A percentile compares a stretch with the other conserved stretches of the same genome.
Evolutionary conservation across 1,140 invertebrate species (phyloP).

Genomic region (Panagrolaimus sp.): DNA sequence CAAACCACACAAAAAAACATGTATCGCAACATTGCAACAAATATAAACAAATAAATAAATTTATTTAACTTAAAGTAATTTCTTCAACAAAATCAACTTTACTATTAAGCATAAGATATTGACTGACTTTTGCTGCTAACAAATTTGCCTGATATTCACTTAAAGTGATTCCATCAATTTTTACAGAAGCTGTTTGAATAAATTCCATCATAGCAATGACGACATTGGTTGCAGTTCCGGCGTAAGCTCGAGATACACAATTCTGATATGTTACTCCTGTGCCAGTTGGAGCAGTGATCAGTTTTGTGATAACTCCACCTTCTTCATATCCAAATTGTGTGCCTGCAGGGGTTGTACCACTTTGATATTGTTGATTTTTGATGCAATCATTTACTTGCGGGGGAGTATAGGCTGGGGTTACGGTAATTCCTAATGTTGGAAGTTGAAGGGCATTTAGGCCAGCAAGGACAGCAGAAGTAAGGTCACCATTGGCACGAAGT

Average conservation of each 20-base stretch:
- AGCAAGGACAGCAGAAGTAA: not conserved
- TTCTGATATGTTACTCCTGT: not conserved
- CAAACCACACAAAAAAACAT: too few relatives aligned
- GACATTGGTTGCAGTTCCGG: not conserved
- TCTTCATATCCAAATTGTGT: not conserved
- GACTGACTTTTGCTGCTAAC: not conserved
- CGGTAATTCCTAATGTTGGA: not conserved
- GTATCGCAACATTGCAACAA: too few relatives aligned
- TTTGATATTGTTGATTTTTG: not conserved
- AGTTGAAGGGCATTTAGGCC: not conserved
- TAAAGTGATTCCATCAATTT: not conserved
- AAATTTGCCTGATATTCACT: not conserved
- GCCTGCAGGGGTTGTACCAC: not conserved
- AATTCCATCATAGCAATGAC: not conserved
- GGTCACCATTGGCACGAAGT: not conserved
- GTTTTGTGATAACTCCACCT: not conserved
- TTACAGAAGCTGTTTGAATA: not conserved
- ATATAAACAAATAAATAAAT: not conserved
- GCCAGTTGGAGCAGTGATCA: not conserved
- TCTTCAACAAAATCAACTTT: not conserved
- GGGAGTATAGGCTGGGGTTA: not conserved
- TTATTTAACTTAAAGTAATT: constrained; percentile 17
- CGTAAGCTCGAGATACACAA: not conserved
- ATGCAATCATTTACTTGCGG: constrained; percentile 14
- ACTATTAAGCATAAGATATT: not conserved